These are phyloP conservation scores for Hipparchia semele DNA, from an alignment of 2,888 invertebrate genomes.

Conservation along the genomic window DNA sequence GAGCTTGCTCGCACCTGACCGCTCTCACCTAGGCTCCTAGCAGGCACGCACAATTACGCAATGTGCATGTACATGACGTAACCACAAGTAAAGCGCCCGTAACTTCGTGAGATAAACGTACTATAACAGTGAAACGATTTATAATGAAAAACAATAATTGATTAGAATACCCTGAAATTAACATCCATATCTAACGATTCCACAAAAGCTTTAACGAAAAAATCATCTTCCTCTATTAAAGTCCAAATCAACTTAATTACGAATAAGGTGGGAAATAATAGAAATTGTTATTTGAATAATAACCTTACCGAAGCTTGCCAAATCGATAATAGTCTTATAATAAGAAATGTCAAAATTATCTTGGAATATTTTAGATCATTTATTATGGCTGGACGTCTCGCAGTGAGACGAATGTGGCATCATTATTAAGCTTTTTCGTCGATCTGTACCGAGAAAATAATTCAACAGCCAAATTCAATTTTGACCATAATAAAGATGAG, in stretches of 20 bases:
- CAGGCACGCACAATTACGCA: no score
- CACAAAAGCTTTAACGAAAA: not conserved
- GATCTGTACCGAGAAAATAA: conserved; percentile 24
- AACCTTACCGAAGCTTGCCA: conserved; percentile 67
- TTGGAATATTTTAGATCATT: conserved; percentile 70
- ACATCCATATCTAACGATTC: not conserved
- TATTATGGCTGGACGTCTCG: conserved; percentile 65
- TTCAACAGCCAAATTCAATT: conserved; percentile 24
- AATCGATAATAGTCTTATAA: conserved; percentile 78
- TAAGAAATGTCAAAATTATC: conserved; percentile 59
- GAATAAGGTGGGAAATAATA: conserved; percentile 26
- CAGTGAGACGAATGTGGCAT: conserved; percentile 67
- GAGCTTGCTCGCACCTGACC: no score
- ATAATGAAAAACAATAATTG: not conserved
- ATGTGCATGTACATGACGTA: no score
- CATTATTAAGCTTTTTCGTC: conserved; percentile 38
- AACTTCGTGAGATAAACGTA: no score
- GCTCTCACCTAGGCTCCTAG: no score
- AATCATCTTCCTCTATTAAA: conserved; percentile 13
- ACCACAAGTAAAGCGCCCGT: no score
- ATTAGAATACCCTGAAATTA: not conserved
- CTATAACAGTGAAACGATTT: not conserved
- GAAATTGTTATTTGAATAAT: conserved; percentile 36
- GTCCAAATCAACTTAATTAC: conserved; percentile 27
- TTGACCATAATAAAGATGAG: conserved; percentile 11